Base-by-base conservation (phyloP, 2,888 invertebrate species). In the Leucania comma region DNA sequence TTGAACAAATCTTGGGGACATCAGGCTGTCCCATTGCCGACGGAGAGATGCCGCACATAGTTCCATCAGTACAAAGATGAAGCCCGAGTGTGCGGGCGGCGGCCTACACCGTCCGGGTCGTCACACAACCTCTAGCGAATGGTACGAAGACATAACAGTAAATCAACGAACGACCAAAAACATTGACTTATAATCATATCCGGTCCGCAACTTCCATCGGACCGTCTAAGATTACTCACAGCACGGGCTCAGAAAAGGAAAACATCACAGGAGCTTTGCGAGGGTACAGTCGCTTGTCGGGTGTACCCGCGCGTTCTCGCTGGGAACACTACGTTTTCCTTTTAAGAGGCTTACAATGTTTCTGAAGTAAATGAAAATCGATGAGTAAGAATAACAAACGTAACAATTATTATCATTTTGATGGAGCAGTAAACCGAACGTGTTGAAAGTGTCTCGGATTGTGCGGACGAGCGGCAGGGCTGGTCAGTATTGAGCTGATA, bases 151-250 rank as follows among this genome's bases (percentile, higher is more conserved):
- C 87, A 87, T 90, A 92, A 94, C 92, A 93, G 90, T 89, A 92
- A 92, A 92, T 82, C 89, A 91, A 91, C 82, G 81, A 79, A 90
- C 86, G 84, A 87, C 81, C 42, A 70, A 92, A 93, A 93, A 94
- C 94, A 93, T 89, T 86, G 90, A 82, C 88, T 75, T 81, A 77
- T 86, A 93, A 92, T 90, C 90, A 87, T 88, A 93, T 90, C 79
- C 94, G 92, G 85, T 90, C 93, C 92, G 94, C 95, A 96, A 96
- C 95, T 96, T 95, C 95, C 95, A 91, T 91, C 88, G 92, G 93
- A 92, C 89, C 92, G 93, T 85, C 90, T 93, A 90, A 87, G 91
- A 92, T 93, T 90, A 91, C 87, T 84, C 80, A 65, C 82, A 83
- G 75, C 82, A 75, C 68, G 76, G 86, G 89, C 92, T 94, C 90